Evolutionary conservation across 2,888 invertebrate species (phyloP), one percentile per base, ranked within the genome.

Genomic region (Meandrusa payeni): DNA sequence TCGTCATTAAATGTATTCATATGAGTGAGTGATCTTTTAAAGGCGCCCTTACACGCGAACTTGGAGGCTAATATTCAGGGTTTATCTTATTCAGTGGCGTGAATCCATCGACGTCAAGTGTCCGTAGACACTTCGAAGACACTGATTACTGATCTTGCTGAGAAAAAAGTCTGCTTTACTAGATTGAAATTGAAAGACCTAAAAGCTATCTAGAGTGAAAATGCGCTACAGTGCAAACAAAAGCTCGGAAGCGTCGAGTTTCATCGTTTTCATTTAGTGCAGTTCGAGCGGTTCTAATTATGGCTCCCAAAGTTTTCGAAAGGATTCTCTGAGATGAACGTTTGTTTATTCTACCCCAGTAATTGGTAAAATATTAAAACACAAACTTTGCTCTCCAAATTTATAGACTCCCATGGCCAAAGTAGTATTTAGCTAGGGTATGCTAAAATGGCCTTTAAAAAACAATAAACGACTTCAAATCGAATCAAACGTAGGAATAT

Each of bases 241-340:
- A 34, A 34, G 41, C 27, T 11, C 24, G 6, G 19, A 11, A 28
- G 28, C 22, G 24, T 12, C 27, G 26, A 41, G 23, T 28, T 34
- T 28, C 12, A 34, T 22, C 41, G 41, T 28, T 41, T 28, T 22
- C 22, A 33, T 34, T 41, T 34, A 10, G 41, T 28, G 24, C 28
- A 33, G 33, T 27, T 41, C 28, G 15, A 41, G 28, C 22, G 13
- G 34, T 28, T 41, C 22, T 34, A 34, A 41, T 41, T 41, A 41
- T 22, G 28, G 32, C 13, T 22, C 28, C 10, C 7, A 11, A 32
- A 32, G 32, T 41, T 41, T 41, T 7, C 6, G 32, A 11, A 12
- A n/a, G n/a, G 11, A 19, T 24, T 20, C 26, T 1, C 19, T 10
- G 2, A 5, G n/a, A 2, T 22, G 6, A 4, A 5, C 2, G 2